phyloP scores from a whole-genome alignment of 1,140 invertebrate genomes.

The Nixonia krombeini region DNA sequence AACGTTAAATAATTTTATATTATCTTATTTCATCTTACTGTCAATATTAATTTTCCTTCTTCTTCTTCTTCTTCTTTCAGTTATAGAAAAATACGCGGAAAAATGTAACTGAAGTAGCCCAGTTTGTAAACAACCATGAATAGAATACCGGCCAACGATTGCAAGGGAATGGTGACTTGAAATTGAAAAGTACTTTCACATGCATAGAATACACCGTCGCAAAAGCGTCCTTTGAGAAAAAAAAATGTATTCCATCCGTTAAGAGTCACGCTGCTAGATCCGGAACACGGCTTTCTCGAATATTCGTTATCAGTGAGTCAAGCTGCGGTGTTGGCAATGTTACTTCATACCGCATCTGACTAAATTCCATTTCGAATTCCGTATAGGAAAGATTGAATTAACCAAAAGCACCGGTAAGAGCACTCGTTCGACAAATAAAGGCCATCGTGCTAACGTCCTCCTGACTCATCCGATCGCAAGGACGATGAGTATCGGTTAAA shows the following conservation, averaged over 20 bases:
- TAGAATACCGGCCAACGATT: too few species aligned
- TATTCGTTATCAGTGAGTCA: slow-evolving; percentile 8
- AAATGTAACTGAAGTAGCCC: too few species aligned
- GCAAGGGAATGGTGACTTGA: not conserved
- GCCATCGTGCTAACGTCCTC: not conserved
- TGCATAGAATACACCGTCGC: not conserved
- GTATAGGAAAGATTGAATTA: not conserved
- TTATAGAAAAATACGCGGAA: too few species aligned
- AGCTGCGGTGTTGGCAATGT: slow-evolving; percentile 10
- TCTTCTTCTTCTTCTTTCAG: too few species aligned
- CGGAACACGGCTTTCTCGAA: not conserved
- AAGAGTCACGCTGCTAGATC: not conserved
- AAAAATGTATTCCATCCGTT: not conserved
- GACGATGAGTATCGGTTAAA: too few species aligned
- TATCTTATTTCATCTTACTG: too few species aligned
- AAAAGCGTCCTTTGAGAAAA: not conserved
- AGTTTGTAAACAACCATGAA: too few species aligned
- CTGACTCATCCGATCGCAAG: too few species aligned
- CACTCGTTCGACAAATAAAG: not conserved
- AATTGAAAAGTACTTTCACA: not conserved
- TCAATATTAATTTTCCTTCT: too few species aligned
- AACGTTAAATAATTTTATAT: too few species aligned
- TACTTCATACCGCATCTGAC: not conserved
- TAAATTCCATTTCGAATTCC: slow-evolving; percentile 7
- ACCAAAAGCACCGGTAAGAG: not conserved